phyloP scores from a whole-genome alignment of 2,797 vertebrate species.

The Sandelia bainsii region DNA sequence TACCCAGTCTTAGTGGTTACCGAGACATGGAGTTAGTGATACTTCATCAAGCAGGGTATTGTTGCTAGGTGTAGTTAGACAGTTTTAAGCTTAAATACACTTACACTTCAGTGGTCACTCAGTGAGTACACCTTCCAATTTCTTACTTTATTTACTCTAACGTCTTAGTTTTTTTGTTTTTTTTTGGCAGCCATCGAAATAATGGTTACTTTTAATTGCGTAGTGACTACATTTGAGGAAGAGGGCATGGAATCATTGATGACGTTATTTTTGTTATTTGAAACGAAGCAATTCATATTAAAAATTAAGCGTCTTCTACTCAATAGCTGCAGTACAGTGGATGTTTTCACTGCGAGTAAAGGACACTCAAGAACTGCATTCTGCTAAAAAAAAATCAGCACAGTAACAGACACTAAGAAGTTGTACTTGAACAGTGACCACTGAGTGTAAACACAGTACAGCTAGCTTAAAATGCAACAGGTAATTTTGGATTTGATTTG shows the following conservation, averaged over 20 bases:
- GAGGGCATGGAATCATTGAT: too few species aligned
- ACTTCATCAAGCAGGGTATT: not conserved
- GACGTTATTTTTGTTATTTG: too few species aligned
- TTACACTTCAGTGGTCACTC: conserved; percentile 22
- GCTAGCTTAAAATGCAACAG: conserved; percentile 6
- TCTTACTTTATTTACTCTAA: too few species aligned
- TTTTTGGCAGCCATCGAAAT: too few species aligned
- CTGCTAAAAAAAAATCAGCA: not conserved
- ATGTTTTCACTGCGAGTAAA: not conserved
- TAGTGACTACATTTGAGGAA: too few species aligned
- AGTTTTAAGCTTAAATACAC: conserved; percentile 15
- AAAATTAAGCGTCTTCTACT: too few species aligned
- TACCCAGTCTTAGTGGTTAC: not conserved
- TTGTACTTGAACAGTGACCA: conserved; percentile 7
- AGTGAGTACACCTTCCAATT: not conserved
- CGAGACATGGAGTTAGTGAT: conserved; percentile 19
- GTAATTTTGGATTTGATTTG: not conserved
- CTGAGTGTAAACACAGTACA: conserved; percentile 30
- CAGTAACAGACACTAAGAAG: not conserved
- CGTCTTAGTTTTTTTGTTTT: not conserved
- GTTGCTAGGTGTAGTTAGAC: not conserved
- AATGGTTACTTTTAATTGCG: too few species aligned
- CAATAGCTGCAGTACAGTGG: not conserved
- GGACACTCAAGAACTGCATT: too few species aligned
- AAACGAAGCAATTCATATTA: not conserved